Conservation (phyloP, 2,888 invertebrate species). For the Enoplolaimus lenunculus region DNA sequence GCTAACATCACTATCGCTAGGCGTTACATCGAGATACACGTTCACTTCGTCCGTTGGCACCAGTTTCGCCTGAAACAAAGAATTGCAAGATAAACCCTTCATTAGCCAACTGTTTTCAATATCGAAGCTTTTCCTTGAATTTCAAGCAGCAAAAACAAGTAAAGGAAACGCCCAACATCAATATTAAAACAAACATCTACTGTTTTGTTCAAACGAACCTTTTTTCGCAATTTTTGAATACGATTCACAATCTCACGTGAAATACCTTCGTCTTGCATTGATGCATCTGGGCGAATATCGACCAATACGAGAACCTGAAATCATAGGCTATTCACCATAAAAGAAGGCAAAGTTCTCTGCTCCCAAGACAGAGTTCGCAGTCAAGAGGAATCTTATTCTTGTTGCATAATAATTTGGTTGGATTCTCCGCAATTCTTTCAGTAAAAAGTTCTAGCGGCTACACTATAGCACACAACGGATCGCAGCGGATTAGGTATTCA, state of each 20-base stretch:
- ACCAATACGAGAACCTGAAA: conserved; percentile 61
- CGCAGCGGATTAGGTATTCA: too few relatives aligned
- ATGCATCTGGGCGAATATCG: conserved; percentile 72
- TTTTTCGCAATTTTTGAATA: conserved; percentile 86
- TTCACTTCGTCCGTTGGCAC: conserved; percentile 77
- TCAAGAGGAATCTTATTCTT: too few relatives aligned
- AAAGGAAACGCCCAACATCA: too few relatives aligned
- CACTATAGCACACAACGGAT: too few relatives aligned
- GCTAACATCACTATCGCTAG: conserved; percentile 33
- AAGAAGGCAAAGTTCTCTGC: conserved; percentile 18
- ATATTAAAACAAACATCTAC: too few relatives aligned
- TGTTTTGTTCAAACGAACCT: conserved; percentile 47
- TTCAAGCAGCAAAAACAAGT: too few relatives aligned
- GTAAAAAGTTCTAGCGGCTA: too few relatives aligned
- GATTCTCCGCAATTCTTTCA: too few relatives aligned
- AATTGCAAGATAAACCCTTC: neutral
- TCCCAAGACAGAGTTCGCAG: too few relatives aligned
- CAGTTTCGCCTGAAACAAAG: conserved; percentile 53
- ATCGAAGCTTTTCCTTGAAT: too few relatives aligned
- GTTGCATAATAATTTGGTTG: too few relatives aligned
- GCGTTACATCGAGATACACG: conserved; percentile 58
- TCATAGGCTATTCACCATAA: conserved; percentile 20
- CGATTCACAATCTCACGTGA: conserved; percentile 89
- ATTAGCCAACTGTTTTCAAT: neutral
- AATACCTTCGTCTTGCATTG: conserved; percentile 80